Percentiles rank a stretch among this genome's conserved stretches.
Conservation (phyloP, 2,888 invertebrate genomes). For the Neoascia interrupta region DNA sequence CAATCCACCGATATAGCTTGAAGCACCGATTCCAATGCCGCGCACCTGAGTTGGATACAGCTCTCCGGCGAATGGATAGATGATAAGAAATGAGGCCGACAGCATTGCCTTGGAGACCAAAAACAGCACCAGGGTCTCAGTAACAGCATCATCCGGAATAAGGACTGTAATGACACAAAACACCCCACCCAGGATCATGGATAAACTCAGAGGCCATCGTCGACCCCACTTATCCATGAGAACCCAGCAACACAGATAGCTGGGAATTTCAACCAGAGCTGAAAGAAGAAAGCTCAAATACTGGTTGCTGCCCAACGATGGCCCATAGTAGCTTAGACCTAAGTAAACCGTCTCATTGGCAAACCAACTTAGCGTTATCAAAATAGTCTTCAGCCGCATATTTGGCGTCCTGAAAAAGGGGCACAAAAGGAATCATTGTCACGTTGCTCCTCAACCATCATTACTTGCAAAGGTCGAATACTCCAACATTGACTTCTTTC, state of each 20-base stretch:
- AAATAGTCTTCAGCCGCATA: slow-evolving; percentile 91
- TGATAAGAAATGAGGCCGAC: slow-evolving; percentile 93
- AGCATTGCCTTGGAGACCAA: slow-evolving; percentile 92
- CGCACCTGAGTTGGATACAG: slow-evolving; percentile 93
- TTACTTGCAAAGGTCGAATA: slow-evolving; percentile 77
- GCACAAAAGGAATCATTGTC: background rate
- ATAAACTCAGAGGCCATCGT: slow-evolving; percentile 92
- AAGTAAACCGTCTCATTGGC: slow-evolving; percentile 96
- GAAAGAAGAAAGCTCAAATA: slow-evolving; percentile 94
- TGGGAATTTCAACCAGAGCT: slow-evolving; percentile 92
- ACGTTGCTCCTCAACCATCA: slow-evolving; percentile 67
- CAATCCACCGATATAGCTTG: slow-evolving; percentile 93
- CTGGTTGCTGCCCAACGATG: slow-evolving; percentile 91
- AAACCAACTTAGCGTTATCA: slow-evolving; percentile 94
- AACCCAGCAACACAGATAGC: slow-evolving; percentile 92
- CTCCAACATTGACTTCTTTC: slow-evolving; percentile 79
- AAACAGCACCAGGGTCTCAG: slow-evolving; percentile 87
- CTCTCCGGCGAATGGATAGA: slow-evolving; percentile 96
- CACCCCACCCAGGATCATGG: slow-evolving; percentile 91
- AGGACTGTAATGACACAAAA: slow-evolving; percentile 92
- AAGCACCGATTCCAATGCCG: slow-evolving; percentile 93
- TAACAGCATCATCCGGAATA: slow-evolving; percentile 88
- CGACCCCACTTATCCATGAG: slow-evolving; percentile 94
- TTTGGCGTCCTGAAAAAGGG: slow-evolving; percentile 85
- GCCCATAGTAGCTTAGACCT: slow-evolving; percentile 94